Base-by-base conservation (phyloP, 1,140 invertebrate species). In the Bombus turneri region DNA sequence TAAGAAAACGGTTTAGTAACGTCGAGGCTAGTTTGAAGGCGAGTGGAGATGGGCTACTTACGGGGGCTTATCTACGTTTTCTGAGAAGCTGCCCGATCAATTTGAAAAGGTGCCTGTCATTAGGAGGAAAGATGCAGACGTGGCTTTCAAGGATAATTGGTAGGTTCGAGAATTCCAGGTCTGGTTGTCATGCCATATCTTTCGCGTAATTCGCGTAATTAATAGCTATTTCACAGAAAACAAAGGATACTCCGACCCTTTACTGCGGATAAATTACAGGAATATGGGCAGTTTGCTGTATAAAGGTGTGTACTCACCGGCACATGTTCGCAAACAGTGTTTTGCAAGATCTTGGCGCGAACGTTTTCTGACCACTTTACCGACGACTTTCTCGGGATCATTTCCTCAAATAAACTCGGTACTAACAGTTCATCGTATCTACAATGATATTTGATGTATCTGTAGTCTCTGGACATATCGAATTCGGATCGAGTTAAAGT, bases 121-220 rank as follows among this genome's bases (percentile, higher is more conserved):
- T 69, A 81, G 47, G 12, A 31, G 18, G 3, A 18, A 31, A 69
- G 53, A 59, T 8, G 28, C 59, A 66, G 62, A 22, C 64, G 75
- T 37, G 68, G 66, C 74, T 43, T 79, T 77, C 53, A 31, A 53
- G 74, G 90, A 92, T 95, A 95, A 95, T 94, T 92, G 93, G 91
- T 91, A 86, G 93, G 91, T 93, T 93, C 88, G 93, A 53, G 47
- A 93, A 94, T 95, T 95, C 93, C 94, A 85, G 88, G 87, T 18
- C 89, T 88, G 92, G 85, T 91, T 68, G 81, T 87, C 71, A 78
- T 87, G 83, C 87, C 87, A 72, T 41, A 37, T 85, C 68, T 66
- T 76, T 57, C 47, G 83, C 86, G 84, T 94, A 95, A 95, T 76
- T 28, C 57, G 83, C 86, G 81, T 94, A 95, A 95, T 95, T 95